A percentile compares a stretch with the other conserved stretches of the same genome.
Conservation (phyloP, 1,140 invertebrate species). For the Aphis gossypii region DNA sequence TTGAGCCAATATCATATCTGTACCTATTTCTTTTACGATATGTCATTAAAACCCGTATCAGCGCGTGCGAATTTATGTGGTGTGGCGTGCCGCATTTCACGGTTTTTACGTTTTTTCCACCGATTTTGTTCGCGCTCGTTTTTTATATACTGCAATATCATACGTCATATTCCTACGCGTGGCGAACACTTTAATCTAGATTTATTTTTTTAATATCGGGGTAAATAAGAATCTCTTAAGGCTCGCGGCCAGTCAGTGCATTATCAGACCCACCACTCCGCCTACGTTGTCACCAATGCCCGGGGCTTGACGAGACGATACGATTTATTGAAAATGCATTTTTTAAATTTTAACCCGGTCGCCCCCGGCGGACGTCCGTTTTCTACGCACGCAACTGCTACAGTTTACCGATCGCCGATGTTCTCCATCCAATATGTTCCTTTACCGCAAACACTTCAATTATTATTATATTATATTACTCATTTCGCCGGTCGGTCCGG, state of each 20-base stretch:
- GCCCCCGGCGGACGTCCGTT: neutral
- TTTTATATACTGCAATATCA: neutral
- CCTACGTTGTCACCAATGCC: neutral
- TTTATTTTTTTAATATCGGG: neutral
- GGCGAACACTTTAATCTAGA: neutral
- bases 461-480: neutral
- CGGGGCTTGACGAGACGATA: neutral
- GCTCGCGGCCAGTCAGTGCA: too few species aligned
- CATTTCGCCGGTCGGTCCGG: neutral
- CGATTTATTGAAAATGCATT: neutral
- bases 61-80: neutral
- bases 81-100: neutral
- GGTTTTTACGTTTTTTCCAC: neutral
- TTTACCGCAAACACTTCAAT: neutral
- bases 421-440: neutral
- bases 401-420: neutral
- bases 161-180: neutral
- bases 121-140: neutral
- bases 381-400: neutral
- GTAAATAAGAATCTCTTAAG: neutral
- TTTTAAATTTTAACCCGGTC: neutral
- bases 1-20: neutral
- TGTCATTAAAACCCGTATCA: neutral
- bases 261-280: neutral
- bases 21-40: neutral